Conservation (phyloP, 1,140 invertebrate species). For the Pseudobourletiella spinata region DNA sequence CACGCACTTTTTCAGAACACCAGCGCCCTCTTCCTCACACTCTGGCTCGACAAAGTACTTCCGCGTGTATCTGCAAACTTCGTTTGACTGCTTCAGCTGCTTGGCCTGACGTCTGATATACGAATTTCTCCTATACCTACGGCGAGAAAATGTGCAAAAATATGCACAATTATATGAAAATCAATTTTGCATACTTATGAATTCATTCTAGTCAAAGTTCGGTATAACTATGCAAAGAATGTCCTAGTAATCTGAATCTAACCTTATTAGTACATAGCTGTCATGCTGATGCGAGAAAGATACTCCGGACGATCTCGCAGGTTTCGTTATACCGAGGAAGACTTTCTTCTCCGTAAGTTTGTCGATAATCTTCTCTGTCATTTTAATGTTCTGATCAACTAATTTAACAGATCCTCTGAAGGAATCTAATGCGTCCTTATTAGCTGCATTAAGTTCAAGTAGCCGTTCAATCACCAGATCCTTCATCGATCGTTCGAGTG, state of each 20-base stretch:
- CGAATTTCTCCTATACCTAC: not conserved
- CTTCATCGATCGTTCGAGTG: not conserved
- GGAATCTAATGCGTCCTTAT: not conserved
- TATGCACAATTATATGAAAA: too few species aligned
- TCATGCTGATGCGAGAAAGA: not conserved
- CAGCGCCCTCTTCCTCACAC: too few species aligned
- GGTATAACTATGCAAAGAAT: too few species aligned
- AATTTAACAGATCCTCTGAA: not conserved
- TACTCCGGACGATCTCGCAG: not conserved
- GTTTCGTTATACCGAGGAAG: not conserved
- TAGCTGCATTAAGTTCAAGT: not conserved
- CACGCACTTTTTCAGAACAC: too few species aligned
- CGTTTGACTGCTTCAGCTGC: not conserved
- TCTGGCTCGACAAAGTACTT: not conserved
- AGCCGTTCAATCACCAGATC: not conserved
- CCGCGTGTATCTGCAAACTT: not conserved
- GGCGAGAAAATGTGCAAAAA: not conserved
- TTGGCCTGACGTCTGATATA: slow-evolving; percentile 2
- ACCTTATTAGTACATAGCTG: not conserved
- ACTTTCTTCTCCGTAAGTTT: not conserved
- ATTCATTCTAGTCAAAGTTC: too few species aligned
- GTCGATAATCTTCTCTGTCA: not conserved
- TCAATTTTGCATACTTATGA: too few species aligned
- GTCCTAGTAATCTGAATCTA: too few species aligned
- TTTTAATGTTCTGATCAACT: not conserved